Conservation (phyloP, 1,140 invertebrate genomes). For the Marisa cornuarietis region DNA sequence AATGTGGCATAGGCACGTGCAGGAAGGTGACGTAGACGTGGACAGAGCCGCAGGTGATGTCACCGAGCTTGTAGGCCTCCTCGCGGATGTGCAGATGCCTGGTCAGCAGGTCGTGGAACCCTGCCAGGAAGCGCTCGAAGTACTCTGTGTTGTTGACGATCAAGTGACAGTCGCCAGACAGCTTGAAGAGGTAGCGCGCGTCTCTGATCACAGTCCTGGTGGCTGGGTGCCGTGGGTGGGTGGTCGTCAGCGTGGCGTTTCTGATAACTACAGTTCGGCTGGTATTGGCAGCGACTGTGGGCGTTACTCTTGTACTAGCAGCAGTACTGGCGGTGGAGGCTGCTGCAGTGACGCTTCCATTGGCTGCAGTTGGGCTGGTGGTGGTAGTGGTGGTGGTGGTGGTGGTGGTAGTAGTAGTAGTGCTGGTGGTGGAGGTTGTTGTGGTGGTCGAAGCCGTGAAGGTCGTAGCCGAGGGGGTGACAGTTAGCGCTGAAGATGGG, state of each 20-base stretch:
- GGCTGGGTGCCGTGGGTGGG: neutral
- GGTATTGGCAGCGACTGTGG: too few relatives aligned
- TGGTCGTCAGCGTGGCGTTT: neutral
- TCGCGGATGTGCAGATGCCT: slow-evolving; percentile 20
- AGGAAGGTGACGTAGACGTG: slow-evolving; percentile 23
- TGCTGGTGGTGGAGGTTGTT: neutral
- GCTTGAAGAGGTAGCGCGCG: slow-evolving; percentile 18
- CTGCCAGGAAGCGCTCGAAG: slow-evolving; percentile 22
- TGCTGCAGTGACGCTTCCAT: too few relatives aligned
- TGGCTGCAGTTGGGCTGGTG: too few relatives aligned
- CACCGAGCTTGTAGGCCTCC: slow-evolving; percentile 14
- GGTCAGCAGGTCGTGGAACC: slow-evolving; percentile 20
- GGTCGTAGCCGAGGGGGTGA: neutral
- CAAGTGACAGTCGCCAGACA: slow-evolving; percentile 27
- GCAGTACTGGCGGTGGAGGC: too few relatives aligned
- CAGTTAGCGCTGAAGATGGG: neutral
- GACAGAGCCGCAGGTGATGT: slow-evolving; percentile 27
- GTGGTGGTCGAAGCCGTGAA: neutral
- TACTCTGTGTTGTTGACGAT: slow-evolving; percentile 23
- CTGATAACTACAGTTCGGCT: too few relatives aligned
- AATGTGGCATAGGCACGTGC: slow-evolving; percentile 8
- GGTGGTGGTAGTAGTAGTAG: slow-evolving; percentile 7
- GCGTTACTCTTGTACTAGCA: too few relatives aligned
- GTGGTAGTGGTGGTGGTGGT: neutral
- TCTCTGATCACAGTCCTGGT: neutral